phyloP scores from a whole-genome alignment of 1,140 invertebrate genomes.

The Druon quercuslanigerum region DNA sequence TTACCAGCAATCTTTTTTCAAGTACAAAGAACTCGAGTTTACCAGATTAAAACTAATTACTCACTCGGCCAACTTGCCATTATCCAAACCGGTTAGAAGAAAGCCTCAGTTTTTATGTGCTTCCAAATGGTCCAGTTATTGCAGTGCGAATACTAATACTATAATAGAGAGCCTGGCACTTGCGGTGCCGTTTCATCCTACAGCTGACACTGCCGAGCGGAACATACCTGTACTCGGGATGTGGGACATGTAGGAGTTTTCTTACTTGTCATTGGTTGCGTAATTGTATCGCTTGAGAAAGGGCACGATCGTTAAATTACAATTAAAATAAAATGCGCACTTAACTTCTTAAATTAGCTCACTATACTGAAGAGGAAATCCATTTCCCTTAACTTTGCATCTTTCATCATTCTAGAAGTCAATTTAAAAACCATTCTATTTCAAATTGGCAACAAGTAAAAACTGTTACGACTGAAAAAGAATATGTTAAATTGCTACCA shows the following conservation, averaged over 20 bases:
- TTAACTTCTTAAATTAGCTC: not conserved
- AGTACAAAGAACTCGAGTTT: slow-evolving; percentile 16
- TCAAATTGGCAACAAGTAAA: too few species aligned
- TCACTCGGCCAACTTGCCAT: slow-evolving; percentile 19
- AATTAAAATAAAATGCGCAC: not conserved
- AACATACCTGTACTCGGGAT: not conserved
- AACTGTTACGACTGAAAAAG: too few species aligned
- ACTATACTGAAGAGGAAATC: too few species aligned
- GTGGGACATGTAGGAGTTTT: slow-evolving; percentile 7
- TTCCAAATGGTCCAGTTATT: slow-evolving; percentile 19
- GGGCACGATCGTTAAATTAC: not conserved
- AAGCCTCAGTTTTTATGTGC: slow-evolving; percentile 17
- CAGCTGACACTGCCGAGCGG: slow-evolving; percentile 1
- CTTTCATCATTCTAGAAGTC: too few species aligned
- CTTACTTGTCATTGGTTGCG: not conserved
- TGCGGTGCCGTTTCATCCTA: slow-evolving; percentile 11
- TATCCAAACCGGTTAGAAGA: slow-evolving; percentile 12
- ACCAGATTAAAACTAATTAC: slow-evolving; percentile 28
- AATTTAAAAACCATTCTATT: too few species aligned
- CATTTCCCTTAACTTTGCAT: too few species aligned
- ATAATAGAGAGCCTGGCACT: slow-evolving; percentile 14
- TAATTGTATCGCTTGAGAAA: slow-evolving; percentile 30
- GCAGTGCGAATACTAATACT: slow-evolving; percentile 21
- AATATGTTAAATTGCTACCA: too few species aligned
- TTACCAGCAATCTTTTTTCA: slow-evolving; percentile 4